phyloP scores from a whole-genome alignment of 2,888 invertebrate species.

The Oxytorus armatus region DNA sequence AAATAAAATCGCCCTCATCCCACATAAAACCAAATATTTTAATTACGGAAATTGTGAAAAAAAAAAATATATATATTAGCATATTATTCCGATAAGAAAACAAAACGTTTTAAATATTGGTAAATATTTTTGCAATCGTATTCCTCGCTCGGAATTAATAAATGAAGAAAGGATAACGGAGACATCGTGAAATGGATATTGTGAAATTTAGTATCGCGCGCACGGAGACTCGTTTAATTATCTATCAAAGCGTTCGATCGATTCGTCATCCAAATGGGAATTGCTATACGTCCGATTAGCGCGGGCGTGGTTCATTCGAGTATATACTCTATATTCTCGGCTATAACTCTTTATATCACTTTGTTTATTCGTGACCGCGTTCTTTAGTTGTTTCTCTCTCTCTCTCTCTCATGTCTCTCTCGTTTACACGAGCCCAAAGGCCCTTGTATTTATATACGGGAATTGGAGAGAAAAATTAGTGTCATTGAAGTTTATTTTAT shows the following conservation, averaged over 20 bases:
- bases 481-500: too few relatives aligned
- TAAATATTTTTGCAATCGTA: too few relatives aligned
- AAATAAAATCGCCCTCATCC: too few relatives aligned
- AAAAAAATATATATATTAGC: too few relatives aligned
- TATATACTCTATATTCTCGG: not conserved
- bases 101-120: too few relatives aligned
- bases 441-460: not conserved
- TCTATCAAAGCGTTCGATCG: not conserved
- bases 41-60: not conserved
- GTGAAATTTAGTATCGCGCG: not conserved
- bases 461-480: too few relatives aligned
- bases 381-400: conserved; percentile 1
- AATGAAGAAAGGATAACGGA: too few relatives aligned
- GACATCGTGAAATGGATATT: not conserved
- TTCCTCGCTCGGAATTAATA: too few relatives aligned
- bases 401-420: too few relatives aligned
- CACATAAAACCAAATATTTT: not conserved
- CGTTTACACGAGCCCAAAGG: not conserved
- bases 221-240: too few relatives aligned
- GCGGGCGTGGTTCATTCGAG: conserved; percentile 26
- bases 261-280: not conserved
- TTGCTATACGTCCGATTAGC: too few relatives aligned
- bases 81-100: too few relatives aligned
- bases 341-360: not conserved
- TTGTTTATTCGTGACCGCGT: conserved; percentile 20